A percentile compares a stretch with the other conserved stretches of the same genome.
Evolutionary conservation across 2,888 invertebrate genomes (phyloP).

Genomic region (Thera obeliscata): DNA sequence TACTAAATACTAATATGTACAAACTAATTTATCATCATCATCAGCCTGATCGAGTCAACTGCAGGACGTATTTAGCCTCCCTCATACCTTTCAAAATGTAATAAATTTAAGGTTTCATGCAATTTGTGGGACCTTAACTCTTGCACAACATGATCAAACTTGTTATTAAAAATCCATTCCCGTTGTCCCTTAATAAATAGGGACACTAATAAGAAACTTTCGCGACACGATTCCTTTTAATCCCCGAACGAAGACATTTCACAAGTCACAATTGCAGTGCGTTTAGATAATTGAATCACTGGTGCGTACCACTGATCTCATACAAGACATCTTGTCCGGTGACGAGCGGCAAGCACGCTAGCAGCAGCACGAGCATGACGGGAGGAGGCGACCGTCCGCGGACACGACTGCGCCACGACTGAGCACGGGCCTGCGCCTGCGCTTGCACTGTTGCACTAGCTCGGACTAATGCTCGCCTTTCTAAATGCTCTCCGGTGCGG

Average conservation of each 20-base stretch:
- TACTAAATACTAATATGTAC: no score
- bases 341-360: conserved; percentile 9
- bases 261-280: not conserved
- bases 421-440: not conserved
- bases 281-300: not conserved
- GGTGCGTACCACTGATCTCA: conserved; percentile 27
- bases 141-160: no score
- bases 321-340: conserved; percentile 20
- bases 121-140: no score
- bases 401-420: conserved; percentile 1
- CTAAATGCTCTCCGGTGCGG: not conserved
- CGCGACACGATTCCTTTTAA: not conserved
- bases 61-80: no score
- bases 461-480: not conserved
- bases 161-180: no score
- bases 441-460: no score
- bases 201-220: no score
- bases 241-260: not conserved
- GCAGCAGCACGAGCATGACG: conserved; percentile 11
- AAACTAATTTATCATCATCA: no score
- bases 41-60: no score
- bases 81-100: no score
- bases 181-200: no score
- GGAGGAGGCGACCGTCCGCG: conserved; percentile 10
- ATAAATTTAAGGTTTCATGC: no score